Percentiles rank a stretch among this genome's conserved stretches.
phyloP scores from a whole-genome alignment of 2,888 invertebrate genomes.

The Hypolimnas misippus region DNA sequence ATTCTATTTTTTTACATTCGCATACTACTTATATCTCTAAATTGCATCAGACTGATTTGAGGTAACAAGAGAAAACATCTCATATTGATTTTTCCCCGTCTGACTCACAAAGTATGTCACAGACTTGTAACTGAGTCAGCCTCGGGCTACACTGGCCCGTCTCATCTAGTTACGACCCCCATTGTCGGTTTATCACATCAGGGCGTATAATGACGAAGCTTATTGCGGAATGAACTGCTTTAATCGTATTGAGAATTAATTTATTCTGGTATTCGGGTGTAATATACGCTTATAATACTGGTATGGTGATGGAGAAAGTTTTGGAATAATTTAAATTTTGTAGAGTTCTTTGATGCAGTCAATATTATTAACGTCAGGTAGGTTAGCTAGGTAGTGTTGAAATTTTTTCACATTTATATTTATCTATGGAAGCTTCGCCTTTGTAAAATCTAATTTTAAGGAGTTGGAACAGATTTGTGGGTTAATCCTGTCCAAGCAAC shows the following conservation, averaged over 20 bases:
- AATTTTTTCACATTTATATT: no score
- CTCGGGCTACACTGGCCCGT: conserved; percentile 2
- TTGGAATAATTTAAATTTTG: not conserved
- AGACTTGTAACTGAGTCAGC: conserved; percentile 13
- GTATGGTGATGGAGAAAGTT: not conserved
- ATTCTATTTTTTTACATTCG: no score
- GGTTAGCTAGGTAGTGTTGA: not conserved
- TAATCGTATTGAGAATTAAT: conserved; percentile 9
- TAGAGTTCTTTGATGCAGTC: no score
- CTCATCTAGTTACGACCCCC: conserved; percentile 11
- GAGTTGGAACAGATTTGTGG: no score
- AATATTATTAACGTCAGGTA: no score
- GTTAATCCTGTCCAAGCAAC: no score
- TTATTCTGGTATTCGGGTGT: conserved; percentile 2
- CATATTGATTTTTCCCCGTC: conserved; percentile 9
- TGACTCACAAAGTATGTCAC: conserved; percentile 12
- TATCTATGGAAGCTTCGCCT: no score
- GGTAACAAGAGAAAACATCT: not conserved
- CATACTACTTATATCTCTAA: no score
- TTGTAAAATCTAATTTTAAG: no score
- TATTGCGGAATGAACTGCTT: conserved; percentile 11
- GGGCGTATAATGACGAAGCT: conserved; percentile 8
- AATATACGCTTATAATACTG: no score
- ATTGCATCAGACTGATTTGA: no score
- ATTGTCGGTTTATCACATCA: conserved; percentile 12